These are phyloP conservation scores for Montipora efflorescens DNA, from an alignment of 64 coral and sea anemone genomes.

Conservation along the genomic window DNA sequence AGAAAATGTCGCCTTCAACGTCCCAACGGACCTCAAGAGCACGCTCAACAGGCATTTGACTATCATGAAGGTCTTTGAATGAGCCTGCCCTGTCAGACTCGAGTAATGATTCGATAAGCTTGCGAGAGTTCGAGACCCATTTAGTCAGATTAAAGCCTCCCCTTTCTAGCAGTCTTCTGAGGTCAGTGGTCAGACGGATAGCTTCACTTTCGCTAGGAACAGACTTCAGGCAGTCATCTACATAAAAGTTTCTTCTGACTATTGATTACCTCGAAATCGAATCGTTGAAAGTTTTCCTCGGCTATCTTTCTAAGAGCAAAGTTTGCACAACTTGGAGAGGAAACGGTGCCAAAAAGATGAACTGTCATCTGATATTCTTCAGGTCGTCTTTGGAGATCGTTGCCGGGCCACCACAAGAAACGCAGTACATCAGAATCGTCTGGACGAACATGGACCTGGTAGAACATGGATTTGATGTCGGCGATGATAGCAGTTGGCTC, in stretches of 20 bases:
- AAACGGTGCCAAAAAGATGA: too few species aligned
- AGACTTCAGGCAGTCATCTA: background rate
- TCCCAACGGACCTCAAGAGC: background rate
- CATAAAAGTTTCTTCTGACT: background rate
- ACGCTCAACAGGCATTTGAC: background rate
- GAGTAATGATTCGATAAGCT: background rate
- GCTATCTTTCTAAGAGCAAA: background rate
- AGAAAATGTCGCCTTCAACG: background rate
- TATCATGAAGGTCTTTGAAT: background rate
- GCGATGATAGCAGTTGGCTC: slow-evolving; percentile 41
- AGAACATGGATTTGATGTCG: slow-evolving; percentile 68
- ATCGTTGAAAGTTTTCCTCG: background rate
- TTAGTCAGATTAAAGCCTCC: background rate
- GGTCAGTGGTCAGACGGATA: background rate
- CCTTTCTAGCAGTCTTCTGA: background rate
- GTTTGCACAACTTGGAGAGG: background rate
- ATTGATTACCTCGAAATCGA: background rate
- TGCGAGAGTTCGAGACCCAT: background rate
- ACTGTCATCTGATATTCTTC: background rate
- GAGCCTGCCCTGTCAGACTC: background rate
- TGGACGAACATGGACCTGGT: slow-evolving; percentile 48
- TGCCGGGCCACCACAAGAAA: slow-evolving; percentile 51
- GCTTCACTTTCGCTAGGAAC: background rate
- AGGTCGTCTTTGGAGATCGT: background rate
- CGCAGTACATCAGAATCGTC: slow-evolving; percentile 43